Evolutionary conservation across 2,113 vertebrate genomes (phyloP).

Genomic region (Sinosuthora webbiana): DNA sequence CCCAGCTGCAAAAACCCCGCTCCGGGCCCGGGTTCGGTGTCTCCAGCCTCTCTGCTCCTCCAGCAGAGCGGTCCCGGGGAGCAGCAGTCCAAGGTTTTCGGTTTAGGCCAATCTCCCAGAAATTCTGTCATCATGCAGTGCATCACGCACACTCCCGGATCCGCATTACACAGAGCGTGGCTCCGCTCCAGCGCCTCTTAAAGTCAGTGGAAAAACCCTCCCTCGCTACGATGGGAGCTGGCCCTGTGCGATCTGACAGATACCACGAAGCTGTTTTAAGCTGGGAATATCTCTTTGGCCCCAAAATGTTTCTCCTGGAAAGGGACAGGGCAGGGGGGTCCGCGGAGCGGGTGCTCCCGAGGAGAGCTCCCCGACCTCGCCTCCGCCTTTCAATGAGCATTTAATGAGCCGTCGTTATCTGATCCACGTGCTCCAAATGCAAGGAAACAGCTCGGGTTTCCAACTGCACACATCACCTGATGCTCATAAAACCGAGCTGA

Average conservation of each 20-base stretch:
- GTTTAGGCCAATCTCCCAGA: slow-evolving; percentile 63
- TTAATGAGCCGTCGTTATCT: background rate
- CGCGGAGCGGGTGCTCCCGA: background rate
- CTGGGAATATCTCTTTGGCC: slow-evolving; percentile 12
- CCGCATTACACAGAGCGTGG: slow-evolving; percentile 50
- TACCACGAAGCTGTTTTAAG: background rate
- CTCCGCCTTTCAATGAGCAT: background rate
- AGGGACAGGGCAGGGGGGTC: background rate
- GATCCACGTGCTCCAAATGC: slow-evolving; percentile 17
- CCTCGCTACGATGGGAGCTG: slow-evolving; percentile 21
- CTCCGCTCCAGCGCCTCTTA: background rate
- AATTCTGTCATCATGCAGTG: slow-evolving; percentile 63
- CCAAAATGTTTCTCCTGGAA: background rate
- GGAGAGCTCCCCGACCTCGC: background rate
- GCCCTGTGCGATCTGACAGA: background rate
- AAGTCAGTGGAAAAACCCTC: slow-evolving; percentile 60
- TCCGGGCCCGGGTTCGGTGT: background rate
- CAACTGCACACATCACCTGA: slow-evolving; percentile 36
- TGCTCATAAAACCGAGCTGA: slow-evolving; percentile 45
- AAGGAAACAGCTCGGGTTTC: background rate
- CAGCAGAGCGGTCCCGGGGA: background rate
- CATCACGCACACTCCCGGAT: slow-evolving; percentile 59
- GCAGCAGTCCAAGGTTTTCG: background rate
- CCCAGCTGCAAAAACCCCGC: background rate
- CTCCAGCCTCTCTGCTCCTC: background rate